A percentile compares a stretch with the other conserved stretches of the same genome.
These are phyloP conservation scores for Proales similis DNA, from an alignment of 1,140 invertebrate species.

Conservation along the genomic window DNA sequence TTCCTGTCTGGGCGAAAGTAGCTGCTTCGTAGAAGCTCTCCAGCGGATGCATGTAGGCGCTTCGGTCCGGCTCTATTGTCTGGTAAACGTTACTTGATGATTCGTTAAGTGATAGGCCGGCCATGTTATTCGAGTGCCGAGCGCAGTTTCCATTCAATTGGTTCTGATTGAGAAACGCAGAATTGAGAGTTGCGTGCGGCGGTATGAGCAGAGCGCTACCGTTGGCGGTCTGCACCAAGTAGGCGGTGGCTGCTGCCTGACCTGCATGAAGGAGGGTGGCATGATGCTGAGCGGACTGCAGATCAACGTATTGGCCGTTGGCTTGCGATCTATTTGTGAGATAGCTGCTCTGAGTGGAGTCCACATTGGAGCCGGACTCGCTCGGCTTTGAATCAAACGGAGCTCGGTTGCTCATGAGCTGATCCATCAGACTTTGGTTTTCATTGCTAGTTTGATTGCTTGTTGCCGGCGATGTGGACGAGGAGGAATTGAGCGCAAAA, in stretches of 20 bases:
- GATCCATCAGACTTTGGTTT: too few relatives aligned
- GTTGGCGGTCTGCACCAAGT: slow-evolving; percentile 24
- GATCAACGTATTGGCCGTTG: too few relatives aligned
- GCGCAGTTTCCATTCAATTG: not conserved
- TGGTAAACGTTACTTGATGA: slow-evolving; percentile 36
- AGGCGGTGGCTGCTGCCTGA: not conserved
- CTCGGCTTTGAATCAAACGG: too few relatives aligned
- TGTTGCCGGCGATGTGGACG: too few relatives aligned
- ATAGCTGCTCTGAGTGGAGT: too few relatives aligned
- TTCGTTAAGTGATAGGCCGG: not conserved
- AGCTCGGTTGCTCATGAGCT: too few relatives aligned
- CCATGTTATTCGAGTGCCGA: not conserved
- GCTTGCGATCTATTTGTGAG: too few relatives aligned
- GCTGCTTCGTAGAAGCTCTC: slow-evolving; percentile 10
- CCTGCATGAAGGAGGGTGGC: too few relatives aligned
- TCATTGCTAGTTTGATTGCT: too few relatives aligned
- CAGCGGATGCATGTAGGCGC: slow-evolving; percentile 8
- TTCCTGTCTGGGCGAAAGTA: slow-evolving; percentile 16
- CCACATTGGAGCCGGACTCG: too few relatives aligned
- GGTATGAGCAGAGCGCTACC: slow-evolving; percentile 29
- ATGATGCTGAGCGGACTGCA: too few relatives aligned
- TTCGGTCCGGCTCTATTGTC: slow-evolving; percentile 33
- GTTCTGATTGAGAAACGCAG: slow-evolving; percentile 1
- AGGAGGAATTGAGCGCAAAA: too few relatives aligned
- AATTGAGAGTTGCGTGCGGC: slow-evolving; percentile 18